A percentile compares a stretch with the other conserved stretches of the same genome.
These are phyloP conservation scores for Apotomis capreana DNA, from an alignment of 2,888 invertebrate species.

Conservation along the genomic window DNA sequence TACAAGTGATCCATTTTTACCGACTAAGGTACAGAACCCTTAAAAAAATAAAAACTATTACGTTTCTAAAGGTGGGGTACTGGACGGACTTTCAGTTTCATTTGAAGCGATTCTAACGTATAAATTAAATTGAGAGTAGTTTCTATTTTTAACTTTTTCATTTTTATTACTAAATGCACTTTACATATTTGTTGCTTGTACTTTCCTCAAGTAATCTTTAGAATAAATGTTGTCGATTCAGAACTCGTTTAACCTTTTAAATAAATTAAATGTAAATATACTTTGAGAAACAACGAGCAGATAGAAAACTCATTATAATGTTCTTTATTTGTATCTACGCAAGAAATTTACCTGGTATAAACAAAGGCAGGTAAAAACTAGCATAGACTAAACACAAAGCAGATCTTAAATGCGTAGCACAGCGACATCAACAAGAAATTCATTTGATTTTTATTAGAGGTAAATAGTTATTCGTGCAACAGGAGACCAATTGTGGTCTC, in stretches of 20 bases:
- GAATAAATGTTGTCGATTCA: neutral
- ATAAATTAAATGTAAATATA: neutral
- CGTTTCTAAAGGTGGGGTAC: too few relatives aligned
- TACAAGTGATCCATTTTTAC: too few relatives aligned
- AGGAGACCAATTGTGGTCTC: neutral
- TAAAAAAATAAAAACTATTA: too few relatives aligned
- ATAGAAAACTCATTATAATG: neutral
- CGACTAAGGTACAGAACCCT: too few relatives aligned
- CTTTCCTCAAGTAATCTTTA: neutral
- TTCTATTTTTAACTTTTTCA: neutral
- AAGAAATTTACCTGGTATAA: neutral
- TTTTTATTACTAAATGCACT: slow-evolving; percentile 15
- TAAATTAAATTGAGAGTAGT: neutral
- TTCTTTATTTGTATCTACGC: neutral
- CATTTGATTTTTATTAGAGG: neutral
- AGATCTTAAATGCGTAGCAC: neutral
- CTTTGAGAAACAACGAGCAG: neutral
- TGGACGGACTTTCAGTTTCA: neutral
- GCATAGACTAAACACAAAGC: neutral
- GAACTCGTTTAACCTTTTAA: neutral
- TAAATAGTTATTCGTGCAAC: neutral
- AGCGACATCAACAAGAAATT: neutral
- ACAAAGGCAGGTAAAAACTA: neutral
- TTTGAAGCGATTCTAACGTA: neutral
- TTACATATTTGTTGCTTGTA: slow-evolving; percentile 3